These are phyloP conservation scores for Platysteira castanea DNA, from an alignment of 2,113 vertebrate species.

Conservation along the genomic window DNA sequence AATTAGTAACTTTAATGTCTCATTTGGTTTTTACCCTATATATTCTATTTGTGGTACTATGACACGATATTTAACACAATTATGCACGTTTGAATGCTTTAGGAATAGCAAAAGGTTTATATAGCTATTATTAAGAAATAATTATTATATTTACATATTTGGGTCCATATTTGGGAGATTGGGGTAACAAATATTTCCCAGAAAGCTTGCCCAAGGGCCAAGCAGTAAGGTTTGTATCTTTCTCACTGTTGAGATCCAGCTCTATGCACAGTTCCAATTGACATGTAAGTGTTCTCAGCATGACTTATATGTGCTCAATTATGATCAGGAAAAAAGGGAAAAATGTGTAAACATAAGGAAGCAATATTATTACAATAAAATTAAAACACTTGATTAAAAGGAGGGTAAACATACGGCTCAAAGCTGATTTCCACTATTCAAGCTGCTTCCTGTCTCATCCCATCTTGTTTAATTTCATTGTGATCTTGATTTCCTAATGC, in stretches of 20 bases:
- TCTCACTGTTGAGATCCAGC: neutral
- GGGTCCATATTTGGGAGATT: neutral
- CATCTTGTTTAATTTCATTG: neutral
- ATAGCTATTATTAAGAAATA: neutral
- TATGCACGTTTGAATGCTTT: neutral
- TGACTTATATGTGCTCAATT: neutral
- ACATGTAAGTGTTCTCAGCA: neutral
- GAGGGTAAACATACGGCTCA: accelerated
- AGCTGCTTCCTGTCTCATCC: neutral
- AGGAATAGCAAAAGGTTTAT: accelerated
- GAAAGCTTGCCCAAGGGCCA: neutral
- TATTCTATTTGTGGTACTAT: neutral
- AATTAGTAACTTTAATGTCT: neutral
- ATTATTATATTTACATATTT: neutral
- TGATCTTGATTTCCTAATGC: neutral
- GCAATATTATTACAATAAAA: neutral
- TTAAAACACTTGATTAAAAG: neutral
- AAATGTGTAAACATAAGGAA: neutral
- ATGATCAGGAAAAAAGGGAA: neutral
- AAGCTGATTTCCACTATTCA: neutral
- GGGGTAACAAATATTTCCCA: neutral
- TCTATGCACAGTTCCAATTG: neutral
- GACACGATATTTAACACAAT: accelerated
- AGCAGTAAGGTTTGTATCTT: neutral
- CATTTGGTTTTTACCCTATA: accelerated